Percentiles rank a stretch among this genome's conserved stretches.
Evolutionary conservation across 2,113 vertebrate species (phyloP).

Genomic region (Sarotherodon lohbergeri): DNA sequence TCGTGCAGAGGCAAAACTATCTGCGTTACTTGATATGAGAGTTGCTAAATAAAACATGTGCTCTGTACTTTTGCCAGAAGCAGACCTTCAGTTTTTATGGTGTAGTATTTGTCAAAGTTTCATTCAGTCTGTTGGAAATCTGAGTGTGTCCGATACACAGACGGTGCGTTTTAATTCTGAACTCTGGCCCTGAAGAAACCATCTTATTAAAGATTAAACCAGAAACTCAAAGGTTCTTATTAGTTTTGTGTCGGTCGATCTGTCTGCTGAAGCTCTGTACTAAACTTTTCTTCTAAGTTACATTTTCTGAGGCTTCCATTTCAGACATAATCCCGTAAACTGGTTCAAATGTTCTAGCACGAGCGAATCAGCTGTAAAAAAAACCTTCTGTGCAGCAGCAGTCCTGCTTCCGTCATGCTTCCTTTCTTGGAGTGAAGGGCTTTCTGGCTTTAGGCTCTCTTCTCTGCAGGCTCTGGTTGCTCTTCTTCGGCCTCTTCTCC

Average conservation of each 20-base stretch:
- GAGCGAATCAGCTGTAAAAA: not conserved
- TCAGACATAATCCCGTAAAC: not conserved
- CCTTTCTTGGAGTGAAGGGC: not conserved
- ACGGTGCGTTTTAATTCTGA: not conserved
- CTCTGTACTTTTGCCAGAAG: not conserved
- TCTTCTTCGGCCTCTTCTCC: slow-evolving; percentile 53
- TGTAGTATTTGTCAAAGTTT: not conserved
- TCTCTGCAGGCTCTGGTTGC: slow-evolving; percentile 75
- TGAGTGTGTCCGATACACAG: not conserved
- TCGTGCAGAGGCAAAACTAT: not conserved
- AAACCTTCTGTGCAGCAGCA: not conserved
- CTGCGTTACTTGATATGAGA: not conserved
- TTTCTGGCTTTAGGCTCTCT: slow-evolving; percentile 49
- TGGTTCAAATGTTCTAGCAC: not conserved
- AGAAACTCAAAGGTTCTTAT: not conserved
- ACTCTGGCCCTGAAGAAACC: not conserved
- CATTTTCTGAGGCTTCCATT: not conserved
- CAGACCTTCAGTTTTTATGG: not conserved
- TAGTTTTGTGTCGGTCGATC: not conserved
- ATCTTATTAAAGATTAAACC: not conserved
- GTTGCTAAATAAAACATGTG: not conserved
- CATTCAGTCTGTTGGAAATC: not conserved
- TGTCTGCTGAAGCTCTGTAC: not conserved
- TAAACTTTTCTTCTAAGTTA: not conserved
- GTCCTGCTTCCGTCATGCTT: not conserved